These are phyloP conservation scores for Ameiurus melas DNA, from an alignment of 2,113 vertebrate genomes.

Conservation along the genomic window DNA sequence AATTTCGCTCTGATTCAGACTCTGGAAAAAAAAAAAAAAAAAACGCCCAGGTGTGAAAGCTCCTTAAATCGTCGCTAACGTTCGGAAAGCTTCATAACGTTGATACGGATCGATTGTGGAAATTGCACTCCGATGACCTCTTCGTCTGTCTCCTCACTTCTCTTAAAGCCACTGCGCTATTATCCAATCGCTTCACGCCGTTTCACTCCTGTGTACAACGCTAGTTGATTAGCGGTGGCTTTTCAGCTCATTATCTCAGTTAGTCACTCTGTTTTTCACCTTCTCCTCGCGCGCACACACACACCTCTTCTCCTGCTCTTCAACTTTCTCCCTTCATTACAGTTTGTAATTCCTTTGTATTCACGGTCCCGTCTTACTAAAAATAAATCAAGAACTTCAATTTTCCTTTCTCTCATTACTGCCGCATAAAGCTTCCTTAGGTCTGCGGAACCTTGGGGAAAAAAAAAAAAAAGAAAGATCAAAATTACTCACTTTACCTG, in stretches of 20 bases:
- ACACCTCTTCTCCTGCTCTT: background rate
- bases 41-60: background rate
- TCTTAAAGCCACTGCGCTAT: background rate
- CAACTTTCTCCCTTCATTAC: conserved; percentile 9
- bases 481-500: background rate
- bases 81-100: background rate
- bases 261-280: background rate
- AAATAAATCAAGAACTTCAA: background rate
- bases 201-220: background rate
- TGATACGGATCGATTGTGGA: too few species aligned
- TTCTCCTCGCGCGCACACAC: background rate
- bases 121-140: background rate
- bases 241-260: conserved; percentile 11
- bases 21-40: too few species aligned
- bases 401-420: conserved; percentile 4
- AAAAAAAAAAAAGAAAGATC: background rate
- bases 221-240: background rate
- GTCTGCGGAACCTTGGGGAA: background rate
- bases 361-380: background rate
- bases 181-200: background rate
- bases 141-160: background rate
- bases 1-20: background rate
- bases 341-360: background rate
- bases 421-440: background rate
- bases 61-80: background rate